Evolutionary conservation across 2,888 invertebrate species (phyloP).

Genomic region (Abrostola tripartita): DNA sequence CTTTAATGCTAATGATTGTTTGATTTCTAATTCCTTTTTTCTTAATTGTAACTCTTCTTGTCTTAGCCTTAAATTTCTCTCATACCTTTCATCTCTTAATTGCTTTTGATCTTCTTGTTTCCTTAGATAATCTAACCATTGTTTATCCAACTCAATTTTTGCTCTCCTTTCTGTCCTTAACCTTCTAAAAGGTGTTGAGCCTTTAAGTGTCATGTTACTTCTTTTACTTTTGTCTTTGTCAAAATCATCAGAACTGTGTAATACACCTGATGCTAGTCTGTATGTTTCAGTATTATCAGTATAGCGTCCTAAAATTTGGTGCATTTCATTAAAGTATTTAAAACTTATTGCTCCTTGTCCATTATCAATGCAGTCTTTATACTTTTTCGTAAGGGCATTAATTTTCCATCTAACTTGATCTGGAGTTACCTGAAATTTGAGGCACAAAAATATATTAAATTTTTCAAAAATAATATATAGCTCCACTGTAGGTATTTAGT

Average conservation of each 20-base stretch:
- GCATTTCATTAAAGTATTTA: slow-evolving; percentile 80
- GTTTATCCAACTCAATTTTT: slow-evolving; percentile 76
- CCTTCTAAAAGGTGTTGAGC: slow-evolving; percentile 69
- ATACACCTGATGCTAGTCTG: slow-evolving; percentile 72
- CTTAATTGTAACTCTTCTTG: slow-evolving; percentile 75
- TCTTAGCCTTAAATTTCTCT: slow-evolving; percentile 71
- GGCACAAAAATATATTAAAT: background rate
- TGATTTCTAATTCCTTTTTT: slow-evolving; percentile 75
- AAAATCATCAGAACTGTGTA: slow-evolving; percentile 60
- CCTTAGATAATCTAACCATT: slow-evolving; percentile 76
- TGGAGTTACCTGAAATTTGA: slow-evolving; percentile 68
- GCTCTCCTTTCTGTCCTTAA: slow-evolving; percentile 72
- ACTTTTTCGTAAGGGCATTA: slow-evolving; percentile 78
- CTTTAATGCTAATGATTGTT: slow-evolving; percentile 74
- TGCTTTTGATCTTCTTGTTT: slow-evolving; percentile 74
- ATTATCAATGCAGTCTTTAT: slow-evolving; percentile 76
- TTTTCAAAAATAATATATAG: background rate
- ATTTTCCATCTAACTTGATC: slow-evolving; percentile 80
- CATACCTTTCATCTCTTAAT: slow-evolving; percentile 72
- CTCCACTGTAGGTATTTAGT: background rate
- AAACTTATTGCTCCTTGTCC: slow-evolving; percentile 70
- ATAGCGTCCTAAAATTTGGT: slow-evolving; percentile 73
- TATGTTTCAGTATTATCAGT: slow-evolving; percentile 69
- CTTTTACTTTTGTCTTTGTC: slow-evolving; percentile 64
- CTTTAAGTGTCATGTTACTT: slow-evolving; percentile 58